These are phyloP conservation scores for Brachyhypopomus occidentalis DNA, from an alignment of 2,113 vertebrate genomes.

Conservation along the genomic window DNA sequence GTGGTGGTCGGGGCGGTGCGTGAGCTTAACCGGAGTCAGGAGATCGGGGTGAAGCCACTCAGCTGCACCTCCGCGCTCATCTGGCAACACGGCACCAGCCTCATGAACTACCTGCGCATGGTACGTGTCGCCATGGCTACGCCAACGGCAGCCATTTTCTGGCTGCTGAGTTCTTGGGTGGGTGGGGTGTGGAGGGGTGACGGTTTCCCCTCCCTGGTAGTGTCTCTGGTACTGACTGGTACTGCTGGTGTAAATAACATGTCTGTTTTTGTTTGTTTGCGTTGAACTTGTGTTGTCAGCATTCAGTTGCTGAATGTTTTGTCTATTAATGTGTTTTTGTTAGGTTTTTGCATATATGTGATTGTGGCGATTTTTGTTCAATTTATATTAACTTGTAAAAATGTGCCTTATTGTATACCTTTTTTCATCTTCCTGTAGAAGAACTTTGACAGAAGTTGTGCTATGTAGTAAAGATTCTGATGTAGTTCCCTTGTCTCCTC, in stretches of 20 bases:
- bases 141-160: constrained; percentile 16
- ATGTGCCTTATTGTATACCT: neutral
- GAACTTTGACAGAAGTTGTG: too few relatives aligned
- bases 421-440: neutral
- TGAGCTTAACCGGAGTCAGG: constrained; percentile 89
- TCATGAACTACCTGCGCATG: constrained; percentile 94
- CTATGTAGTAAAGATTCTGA: neutral
- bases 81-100: constrained; percentile 91
- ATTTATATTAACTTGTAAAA: neutral
- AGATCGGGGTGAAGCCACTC: constrained; percentile 85
- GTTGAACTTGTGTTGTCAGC: too few relatives aligned
- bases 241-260: neutral
- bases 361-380: too few relatives aligned
- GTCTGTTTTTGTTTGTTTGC: too few relatives aligned
- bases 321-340: too few relatives aligned
- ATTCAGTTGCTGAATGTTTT: too few relatives aligned
- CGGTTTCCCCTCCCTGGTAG: neutral
- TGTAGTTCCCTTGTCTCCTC: neutral
- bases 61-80: constrained; percentile 85
- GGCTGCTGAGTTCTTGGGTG: neutral
- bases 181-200: neutral
- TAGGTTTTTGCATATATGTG: too few relatives aligned
- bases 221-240: constrained; percentile 18
- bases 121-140: constrained; percentile 66
- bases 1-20: constrained; percentile 86